Evolutionary conservation across 2,113 vertebrate genomes (phyloP).

Genomic region (Phrynosoma blainvillii): DNA sequence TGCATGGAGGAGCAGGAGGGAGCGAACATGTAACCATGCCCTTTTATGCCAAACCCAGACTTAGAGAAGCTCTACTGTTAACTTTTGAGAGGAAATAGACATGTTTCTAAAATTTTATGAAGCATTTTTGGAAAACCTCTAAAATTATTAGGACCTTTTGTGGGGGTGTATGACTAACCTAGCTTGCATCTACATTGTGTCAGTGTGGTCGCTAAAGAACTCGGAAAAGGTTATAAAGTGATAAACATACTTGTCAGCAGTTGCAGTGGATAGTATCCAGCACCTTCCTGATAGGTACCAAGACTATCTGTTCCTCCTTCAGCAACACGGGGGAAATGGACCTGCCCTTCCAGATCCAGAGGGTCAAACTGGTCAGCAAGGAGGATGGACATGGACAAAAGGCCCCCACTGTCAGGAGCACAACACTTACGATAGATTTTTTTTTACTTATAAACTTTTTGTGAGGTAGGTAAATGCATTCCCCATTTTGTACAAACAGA

Average conservation of each 20-base stretch:
- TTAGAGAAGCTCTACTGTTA: too few species aligned
- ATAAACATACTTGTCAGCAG: neutral
- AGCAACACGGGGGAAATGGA: neutral
- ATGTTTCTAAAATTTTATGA: neutral
- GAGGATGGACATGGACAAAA: neutral
- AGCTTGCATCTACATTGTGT: neutral
- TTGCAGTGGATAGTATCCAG: neutral
- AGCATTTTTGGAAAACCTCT: neutral
- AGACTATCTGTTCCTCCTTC: constrained; percentile 38
- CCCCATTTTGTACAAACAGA: neutral
- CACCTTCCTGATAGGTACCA: neutral
- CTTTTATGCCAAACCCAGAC: neutral
- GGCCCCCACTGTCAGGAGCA: neutral
- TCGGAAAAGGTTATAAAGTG: neutral
- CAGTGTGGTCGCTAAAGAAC: neutral
- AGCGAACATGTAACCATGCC: neutral
- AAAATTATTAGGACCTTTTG: neutral
- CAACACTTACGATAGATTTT: constrained; percentile 4
- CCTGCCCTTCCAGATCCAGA: neutral
- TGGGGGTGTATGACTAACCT: neutral
- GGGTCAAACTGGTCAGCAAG: constrained; percentile 11
- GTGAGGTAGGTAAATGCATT: neutral
- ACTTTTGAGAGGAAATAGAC: neutral
- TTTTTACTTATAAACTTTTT: neutral
- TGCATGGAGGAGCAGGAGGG: neutral